These are phyloP conservation scores for Ceratosolen fusciceps DNA, from an alignment of 1,140 invertebrate species.

Conservation along the genomic window DNA sequence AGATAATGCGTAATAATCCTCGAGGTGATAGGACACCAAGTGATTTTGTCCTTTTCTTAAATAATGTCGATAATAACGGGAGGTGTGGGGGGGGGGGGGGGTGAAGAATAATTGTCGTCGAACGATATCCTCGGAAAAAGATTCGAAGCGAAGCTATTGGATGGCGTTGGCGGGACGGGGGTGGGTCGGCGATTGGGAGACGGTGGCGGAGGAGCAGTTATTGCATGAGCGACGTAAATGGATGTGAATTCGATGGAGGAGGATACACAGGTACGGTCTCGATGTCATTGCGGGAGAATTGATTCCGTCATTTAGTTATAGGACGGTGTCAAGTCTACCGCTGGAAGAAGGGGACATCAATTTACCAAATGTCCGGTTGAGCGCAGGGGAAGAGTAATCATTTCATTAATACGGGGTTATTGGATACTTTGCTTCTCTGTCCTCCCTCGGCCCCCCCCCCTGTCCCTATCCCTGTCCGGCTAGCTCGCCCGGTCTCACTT, in stretches of 20 bases:
- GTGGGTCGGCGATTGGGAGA: too few relatives aligned
- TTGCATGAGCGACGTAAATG: constrained; percentile 1
- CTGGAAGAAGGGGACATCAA: constrained; percentile 57
- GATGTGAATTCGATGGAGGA: constrained; percentile 12
- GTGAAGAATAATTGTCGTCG: too few relatives aligned
- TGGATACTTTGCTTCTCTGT: constrained; percentile 34
- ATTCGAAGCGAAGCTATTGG: too few relatives aligned
- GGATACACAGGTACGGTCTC: constrained; percentile 35
- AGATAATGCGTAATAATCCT: too few relatives aligned
- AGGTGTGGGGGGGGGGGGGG: too few relatives aligned
- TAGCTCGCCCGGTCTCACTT: too few relatives aligned
- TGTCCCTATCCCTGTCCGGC: not conserved
- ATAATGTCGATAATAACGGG: too few relatives aligned
- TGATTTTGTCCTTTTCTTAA: too few relatives aligned
- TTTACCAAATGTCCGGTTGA: constrained; percentile 65
- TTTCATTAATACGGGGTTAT: constrained; percentile 59
- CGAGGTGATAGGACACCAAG: too few relatives aligned
- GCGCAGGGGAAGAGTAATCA: constrained; percentile 60
- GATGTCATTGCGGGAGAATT: constrained; percentile 18
- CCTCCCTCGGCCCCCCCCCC: not conserved
- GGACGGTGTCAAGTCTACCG: constrained; percentile 52
- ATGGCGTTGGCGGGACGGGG: too few relatives aligned
- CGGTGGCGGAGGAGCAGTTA: too few relatives aligned
- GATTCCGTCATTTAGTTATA: constrained; percentile 26
- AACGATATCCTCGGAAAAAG: too few relatives aligned